Conservation (phyloP, 2,888 invertebrate genomes). For the Drosophila borborema region DNA sequence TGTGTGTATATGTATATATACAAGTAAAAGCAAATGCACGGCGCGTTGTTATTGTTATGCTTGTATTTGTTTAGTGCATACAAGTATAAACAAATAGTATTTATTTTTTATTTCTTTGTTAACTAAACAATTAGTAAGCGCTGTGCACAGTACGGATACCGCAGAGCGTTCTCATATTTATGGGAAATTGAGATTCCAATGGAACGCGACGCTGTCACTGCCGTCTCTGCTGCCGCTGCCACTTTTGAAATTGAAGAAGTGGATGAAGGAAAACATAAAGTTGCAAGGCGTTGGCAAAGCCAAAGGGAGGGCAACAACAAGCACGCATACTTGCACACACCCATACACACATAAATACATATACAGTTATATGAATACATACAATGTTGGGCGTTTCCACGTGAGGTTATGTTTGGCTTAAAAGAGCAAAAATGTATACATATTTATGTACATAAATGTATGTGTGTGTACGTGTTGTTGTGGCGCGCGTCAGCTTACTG, state of each 20-base stretch:
- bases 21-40: slow-evolving; percentile 21
- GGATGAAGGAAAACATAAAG: slow-evolving; percentile 67
- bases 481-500: slow-evolving; percentile 48
- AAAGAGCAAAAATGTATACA: slow-evolving; percentile 45
- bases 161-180: slow-evolving; percentile 17
- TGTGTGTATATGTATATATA: background rate
- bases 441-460: slow-evolving; percentile 32
- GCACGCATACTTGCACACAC: slow-evolving; percentile 16
- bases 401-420: slow-evolving; percentile 72
- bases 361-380: slow-evolving; percentile 23
- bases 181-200: slow-evolving; percentile 52
- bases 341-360: slow-evolving; percentile 14
- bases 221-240: slow-evolving; percentile 7
- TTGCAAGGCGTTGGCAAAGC: slow-evolving; percentile 53
- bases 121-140: slow-evolving; percentile 63
- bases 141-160: slow-evolving; percentile 13
- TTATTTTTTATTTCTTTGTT: slow-evolving; percentile 16
- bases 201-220: slow-evolving; percentile 22
- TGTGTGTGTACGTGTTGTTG: slow-evolving; percentile 16
- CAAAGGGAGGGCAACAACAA: slow-evolving; percentile 35
- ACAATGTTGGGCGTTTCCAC: slow-evolving; percentile 81
- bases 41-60: slow-evolving; percentile 21
- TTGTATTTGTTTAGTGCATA: slow-evolving; percentile 42
- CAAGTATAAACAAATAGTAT: slow-evolving; percentile 62
- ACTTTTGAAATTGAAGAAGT: slow-evolving; percentile 57